Conservation (phyloP, 2,113 vertebrate species). For the Pomatostomus ruficeps region DNA sequence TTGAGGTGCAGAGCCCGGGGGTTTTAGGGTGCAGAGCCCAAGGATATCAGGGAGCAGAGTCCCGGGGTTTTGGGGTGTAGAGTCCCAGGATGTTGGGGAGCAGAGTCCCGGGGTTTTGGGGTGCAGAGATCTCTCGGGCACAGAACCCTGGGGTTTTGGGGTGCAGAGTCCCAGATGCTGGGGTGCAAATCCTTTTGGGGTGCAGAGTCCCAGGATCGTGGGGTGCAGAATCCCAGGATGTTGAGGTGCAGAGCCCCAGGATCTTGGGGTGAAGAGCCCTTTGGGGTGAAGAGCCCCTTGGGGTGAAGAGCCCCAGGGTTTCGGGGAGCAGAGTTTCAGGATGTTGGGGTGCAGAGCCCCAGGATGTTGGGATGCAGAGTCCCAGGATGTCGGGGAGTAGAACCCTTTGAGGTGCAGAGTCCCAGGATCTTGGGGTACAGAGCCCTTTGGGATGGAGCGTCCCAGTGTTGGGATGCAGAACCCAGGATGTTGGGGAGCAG, state of each 20-base stretch:
- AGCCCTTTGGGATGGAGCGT: neutral
- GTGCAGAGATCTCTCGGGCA: too few species aligned
- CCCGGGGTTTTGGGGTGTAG: neutral
- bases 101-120: neutral
- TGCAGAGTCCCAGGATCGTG: neutral
- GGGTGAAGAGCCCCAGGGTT: neutral
- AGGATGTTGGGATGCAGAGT: neutral
- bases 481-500: too few species aligned
- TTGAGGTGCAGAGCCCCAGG: neutral
- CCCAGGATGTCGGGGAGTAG: neutral
- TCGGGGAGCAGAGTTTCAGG: too few species aligned
- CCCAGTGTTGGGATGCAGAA: too few species aligned
- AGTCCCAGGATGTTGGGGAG: too few species aligned
- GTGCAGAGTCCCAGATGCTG: neutral
- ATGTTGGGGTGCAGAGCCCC: too few species aligned
- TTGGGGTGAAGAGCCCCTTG: neutral
- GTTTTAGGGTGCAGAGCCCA: neutral
- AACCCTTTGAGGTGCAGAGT: too few species aligned
- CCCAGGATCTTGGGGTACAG: neutral
- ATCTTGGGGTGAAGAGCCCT: too few species aligned
- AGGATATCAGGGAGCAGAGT: too few species aligned
- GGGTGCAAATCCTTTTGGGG: neutral
- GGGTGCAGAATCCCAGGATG: neutral
- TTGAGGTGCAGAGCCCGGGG: neutral
- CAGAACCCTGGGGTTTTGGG: neutral